Percentiles rank a stretch among this genome's conserved stretches.
These are phyloP conservation scores for Reinhardtius hippoglossoides DNA, from an alignment of 2,113 vertebrate genomes.

Conservation along the genomic window DNA sequence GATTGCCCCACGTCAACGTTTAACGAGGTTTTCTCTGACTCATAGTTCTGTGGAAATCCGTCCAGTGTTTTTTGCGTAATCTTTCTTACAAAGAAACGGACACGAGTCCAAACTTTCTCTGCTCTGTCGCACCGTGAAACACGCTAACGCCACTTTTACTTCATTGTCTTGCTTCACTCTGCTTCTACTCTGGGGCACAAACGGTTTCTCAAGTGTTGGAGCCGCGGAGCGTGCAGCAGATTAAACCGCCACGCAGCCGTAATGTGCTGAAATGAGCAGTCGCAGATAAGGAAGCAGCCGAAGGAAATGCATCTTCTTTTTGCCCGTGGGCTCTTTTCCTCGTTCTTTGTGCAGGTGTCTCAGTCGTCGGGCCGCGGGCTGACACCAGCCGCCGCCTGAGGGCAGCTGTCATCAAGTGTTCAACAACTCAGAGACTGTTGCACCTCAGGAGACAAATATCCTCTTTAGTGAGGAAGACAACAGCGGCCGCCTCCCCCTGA, in stretches of 20 bases:
- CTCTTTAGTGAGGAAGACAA: constrained; percentile 14
- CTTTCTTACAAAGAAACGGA: too few relatives aligned
- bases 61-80: too few relatives aligned
- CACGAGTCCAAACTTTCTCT: neutral
- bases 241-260: neutral
- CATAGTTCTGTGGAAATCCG: too few relatives aligned
- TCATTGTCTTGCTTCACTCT: too few relatives aligned
- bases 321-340: neutral
- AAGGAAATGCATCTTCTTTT: neutral
- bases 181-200: neutral
- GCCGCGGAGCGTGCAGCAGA: neutral
- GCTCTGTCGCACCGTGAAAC: neutral
- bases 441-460: constrained; percentile 50
- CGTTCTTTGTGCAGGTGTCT: constrained; percentile 39
- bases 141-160: too few relatives aligned
- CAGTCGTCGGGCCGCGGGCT: neutral
- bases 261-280: neutral
- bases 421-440: constrained; percentile 46
- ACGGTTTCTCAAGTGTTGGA: neutral
- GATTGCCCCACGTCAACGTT: too few relatives aligned
- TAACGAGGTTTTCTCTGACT: too few relatives aligned
- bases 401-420: constrained; percentile 45
- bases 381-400: constrained; percentile 36
- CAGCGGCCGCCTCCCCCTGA: neutral
- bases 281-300: neutral